phyloP scores from a whole-genome alignment of 2,113 vertebrate species.

The Isurus oxyrinchus region DNA sequence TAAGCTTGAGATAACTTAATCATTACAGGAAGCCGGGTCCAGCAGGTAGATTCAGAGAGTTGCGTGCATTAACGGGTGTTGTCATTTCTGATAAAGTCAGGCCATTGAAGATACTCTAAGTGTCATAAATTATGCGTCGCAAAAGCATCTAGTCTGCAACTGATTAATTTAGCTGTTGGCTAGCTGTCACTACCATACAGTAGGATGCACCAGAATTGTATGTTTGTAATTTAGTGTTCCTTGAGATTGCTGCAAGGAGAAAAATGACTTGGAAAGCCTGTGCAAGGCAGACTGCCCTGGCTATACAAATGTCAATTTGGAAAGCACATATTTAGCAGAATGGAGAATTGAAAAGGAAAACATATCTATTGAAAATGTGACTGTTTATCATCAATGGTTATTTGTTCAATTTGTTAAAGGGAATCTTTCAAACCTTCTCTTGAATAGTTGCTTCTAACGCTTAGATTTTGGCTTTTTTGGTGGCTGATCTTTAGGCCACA shows the following conservation, averaged over 20 bases:
- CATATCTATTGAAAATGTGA: not conserved
- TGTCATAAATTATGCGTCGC: conserved; percentile 11
- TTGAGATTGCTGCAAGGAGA: conserved; percentile 2
- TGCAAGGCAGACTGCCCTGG: not conserved
- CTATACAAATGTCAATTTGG: not conserved
- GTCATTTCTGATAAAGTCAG: conserved; percentile 26
- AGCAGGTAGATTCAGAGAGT: not conserved
- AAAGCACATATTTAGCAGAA: not conserved
- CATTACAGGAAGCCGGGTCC: not conserved
- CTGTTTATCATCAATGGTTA: not conserved
- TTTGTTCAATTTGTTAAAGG: not conserved
- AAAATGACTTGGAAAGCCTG: conserved; percentile 10
- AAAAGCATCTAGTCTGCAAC: conserved; percentile 14
- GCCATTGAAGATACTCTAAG: not conserved
- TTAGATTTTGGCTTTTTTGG: not conserved
- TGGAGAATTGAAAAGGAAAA: not conserved
- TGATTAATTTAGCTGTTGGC: conserved; percentile 25
- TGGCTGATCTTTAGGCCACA: not conserved
- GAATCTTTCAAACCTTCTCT: not conserved
- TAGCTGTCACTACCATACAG: not conserved
- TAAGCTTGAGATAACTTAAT: conserved; percentile 1
- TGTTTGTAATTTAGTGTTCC: not conserved
- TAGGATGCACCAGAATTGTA: conserved; percentile 12
- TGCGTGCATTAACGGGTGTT: not conserved
- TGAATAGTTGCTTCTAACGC: not conserved